Percentiles rank a stretch among this genome's conserved stretches.
These are phyloP conservation scores for Platysteira castanea DNA, from an alignment of 2,113 vertebrate species.

Conservation along the genomic window DNA sequence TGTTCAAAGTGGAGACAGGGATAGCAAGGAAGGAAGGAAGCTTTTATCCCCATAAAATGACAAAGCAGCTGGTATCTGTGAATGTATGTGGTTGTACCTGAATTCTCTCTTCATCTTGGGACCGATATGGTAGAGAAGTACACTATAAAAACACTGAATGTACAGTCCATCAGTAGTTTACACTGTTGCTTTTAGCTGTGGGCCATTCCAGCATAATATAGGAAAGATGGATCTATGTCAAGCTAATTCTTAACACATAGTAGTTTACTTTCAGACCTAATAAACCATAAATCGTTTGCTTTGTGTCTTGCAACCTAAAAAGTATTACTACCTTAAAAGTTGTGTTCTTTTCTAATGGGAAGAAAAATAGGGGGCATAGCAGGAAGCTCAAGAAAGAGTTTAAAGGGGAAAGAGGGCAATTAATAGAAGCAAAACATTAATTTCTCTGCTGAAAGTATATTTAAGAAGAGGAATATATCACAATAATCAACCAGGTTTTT, in stretches of 20 bases:
- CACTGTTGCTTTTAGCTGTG: neutral
- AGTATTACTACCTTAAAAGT: neutral
- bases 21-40: neutral
- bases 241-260: neutral
- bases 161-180: slow-evolving; percentile 26
- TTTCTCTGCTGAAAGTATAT: slow-evolving; percentile 56
- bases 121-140: neutral
- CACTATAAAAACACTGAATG: neutral
- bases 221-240: neutral
- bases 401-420: neutral
- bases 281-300: neutral
- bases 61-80: neutral
- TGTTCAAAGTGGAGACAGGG: neutral
- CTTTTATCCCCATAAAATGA: neutral
- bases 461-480: slow-evolving; percentile 45
- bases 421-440: neutral
- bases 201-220: neutral
- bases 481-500: slow-evolving; percentile 67
- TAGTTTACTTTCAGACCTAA: slow-evolving; percentile 1
- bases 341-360: neutral
- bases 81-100: neutral
- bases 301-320: neutral
- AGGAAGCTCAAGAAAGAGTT: neutral
- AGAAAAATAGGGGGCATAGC: neutral
- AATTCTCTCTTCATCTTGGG: neutral